phyloP scores from a whole-genome alignment of 2,113 vertebrate genomes.

The Bos indicus region DNA sequence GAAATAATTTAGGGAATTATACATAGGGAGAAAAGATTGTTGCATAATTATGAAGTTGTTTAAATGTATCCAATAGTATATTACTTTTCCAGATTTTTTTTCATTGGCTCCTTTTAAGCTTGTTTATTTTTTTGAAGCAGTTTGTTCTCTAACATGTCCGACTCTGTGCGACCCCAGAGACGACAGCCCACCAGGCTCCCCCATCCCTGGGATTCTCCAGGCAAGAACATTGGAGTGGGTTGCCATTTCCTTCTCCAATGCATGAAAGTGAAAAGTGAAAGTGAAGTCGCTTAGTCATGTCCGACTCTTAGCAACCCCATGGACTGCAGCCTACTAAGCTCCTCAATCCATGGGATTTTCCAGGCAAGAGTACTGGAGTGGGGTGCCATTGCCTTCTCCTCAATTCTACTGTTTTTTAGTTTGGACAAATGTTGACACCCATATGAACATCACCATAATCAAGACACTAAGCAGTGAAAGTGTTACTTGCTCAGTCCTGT shows the following conservation, averaged over 20 bases:
- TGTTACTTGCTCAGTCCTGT: not conserved
- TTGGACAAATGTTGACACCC: not conserved
- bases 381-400: not conserved
- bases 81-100: not conserved
- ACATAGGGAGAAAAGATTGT: not conserved
- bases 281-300: too few relatives aligned
- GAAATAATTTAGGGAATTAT: not conserved
- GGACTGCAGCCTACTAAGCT: too few relatives aligned
- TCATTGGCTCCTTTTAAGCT: not conserved
- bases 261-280: too few relatives aligned
- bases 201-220: too few relatives aligned
- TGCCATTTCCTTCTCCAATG: too few relatives aligned
- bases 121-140: constrained; percentile 45
- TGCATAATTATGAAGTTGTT: not conserved
- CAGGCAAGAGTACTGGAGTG: too few relatives aligned
- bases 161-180: too few relatives aligned
- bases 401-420: not conserved
- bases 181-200: too few relatives aligned
- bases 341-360: too few relatives aligned
- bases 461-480: not conserved
- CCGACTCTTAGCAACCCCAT: too few relatives aligned
- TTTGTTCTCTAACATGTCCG: not conserved
- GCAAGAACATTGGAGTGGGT: too few relatives aligned
- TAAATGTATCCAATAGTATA: not conserved
- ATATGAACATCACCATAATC: not conserved